A percentile compares a stretch with the other conserved stretches of the same genome.
These are phyloP conservation scores for Zophobas morio DNA, from an alignment of 1,140 invertebrate genomes.

Conservation along the genomic window DNA sequence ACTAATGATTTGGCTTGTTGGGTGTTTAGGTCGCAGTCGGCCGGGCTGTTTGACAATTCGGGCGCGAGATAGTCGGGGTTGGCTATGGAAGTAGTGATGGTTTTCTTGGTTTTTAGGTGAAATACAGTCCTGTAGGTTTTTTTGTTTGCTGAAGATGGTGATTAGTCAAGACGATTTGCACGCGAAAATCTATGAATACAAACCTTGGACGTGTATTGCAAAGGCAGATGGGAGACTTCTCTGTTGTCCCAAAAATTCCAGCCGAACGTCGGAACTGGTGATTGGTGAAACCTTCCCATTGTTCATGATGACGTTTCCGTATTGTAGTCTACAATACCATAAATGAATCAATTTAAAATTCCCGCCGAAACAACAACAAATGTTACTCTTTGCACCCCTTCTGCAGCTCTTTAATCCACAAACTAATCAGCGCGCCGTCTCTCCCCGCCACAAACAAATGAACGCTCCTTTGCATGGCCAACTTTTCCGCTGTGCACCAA, in stretches of 20 bases:
- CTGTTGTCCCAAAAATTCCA: slow-evolving; percentile 55
- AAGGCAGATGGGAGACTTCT: slow-evolving; percentile 55
- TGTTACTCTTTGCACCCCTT: slow-evolving; percentile 58
- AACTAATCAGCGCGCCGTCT: slow-evolving; percentile 58
- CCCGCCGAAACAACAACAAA: too few relatives aligned
- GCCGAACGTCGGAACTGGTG: slow-evolving; percentile 56
- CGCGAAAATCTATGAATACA: slow-evolving; percentile 12
- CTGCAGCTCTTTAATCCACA: slow-evolving; percentile 55
- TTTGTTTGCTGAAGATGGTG: slow-evolving; percentile 37
- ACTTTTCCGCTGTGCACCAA: slow-evolving; percentile 52
- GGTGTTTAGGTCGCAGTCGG: slow-evolving; percentile 56
- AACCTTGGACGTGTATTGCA: slow-evolving; percentile 57
- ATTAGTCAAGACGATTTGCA: too few relatives aligned
- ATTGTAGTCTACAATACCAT: slow-evolving; percentile 58
- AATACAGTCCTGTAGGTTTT: slow-evolving; percentile 46
- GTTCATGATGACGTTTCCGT: slow-evolving; percentile 60
- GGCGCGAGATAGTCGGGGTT: neutral
- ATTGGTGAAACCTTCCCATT: slow-evolving; percentile 55
- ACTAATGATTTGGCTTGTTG: slow-evolving; percentile 54
- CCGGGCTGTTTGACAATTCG: slow-evolving; percentile 54
- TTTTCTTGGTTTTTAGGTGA: slow-evolving; percentile 42
- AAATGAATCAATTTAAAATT: too few relatives aligned
- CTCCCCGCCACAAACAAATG: slow-evolving; percentile 54
- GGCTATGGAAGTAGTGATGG: neutral
- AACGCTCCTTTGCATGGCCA: slow-evolving; percentile 51